Evolutionary conservation across 2,797 vertebrate genomes (phyloP), one percentile per base, ranked within the genome.

Genomic region (Tympanoctomys barrerae): DNA sequence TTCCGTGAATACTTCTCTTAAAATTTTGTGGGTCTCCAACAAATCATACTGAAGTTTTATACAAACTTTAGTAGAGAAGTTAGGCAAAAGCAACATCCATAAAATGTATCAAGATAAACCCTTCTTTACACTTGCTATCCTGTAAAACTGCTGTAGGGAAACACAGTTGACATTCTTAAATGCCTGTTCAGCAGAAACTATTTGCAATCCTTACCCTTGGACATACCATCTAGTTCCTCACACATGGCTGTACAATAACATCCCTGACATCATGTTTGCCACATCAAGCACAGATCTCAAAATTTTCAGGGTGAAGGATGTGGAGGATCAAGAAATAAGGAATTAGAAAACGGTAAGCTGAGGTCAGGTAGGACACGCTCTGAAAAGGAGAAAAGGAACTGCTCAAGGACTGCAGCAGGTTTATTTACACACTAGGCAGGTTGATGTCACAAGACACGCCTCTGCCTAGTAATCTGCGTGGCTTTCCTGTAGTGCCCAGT

Each of bases 1-100:
- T 90, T 90, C 75, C n/a, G 9, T 75, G 70, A 79, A 87, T 1
- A 19, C 19, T 18, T 85, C 80, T 93, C 80, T 93, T 83, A 86
- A 91, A 93, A 78, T 10, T n/a, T 59, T 46, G 9, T 66, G 5
- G 7, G 54, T 78, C 62, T 82, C 81, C 83, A 85, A 78, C 61
- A 64, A 94, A 71, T 82, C 24, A 5, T 26, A 68, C 16, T 73
- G 28, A 46, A 31, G 62, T 33, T 33, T 88, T 7, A 91, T 9
- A 9, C 31, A 21, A n/a, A n/a, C n/a, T n/a, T n/a, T n/a, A n/a
- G n/a, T n/a, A n/a, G n/a, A n/a, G n/a, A n/a, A n/a, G 46, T 82
- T 77, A 81, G 64, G 80, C 66, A 85, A 75, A 94, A 89, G 5
- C 22, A 24, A 79, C 3, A 92, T 0, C 8, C 81, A 79, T 2